Percentiles rank a stretch among this genome's conserved stretches.
These are phyloP conservation scores for Eupithecia insigniata DNA, from an alignment of 2,888 invertebrate genomes.

Conservation along the genomic window DNA sequence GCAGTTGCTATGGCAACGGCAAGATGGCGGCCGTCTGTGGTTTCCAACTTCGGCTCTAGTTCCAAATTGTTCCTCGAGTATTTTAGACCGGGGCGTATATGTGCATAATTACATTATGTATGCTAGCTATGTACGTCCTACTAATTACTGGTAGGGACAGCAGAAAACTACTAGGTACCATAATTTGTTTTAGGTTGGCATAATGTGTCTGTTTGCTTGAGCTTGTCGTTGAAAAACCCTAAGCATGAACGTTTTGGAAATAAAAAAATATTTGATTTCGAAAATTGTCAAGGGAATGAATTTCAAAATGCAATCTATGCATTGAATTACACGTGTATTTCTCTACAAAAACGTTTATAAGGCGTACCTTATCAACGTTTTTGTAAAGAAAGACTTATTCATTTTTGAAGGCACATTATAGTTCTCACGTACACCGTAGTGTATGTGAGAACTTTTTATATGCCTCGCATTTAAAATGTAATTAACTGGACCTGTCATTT, in stretches of 20 bases:
- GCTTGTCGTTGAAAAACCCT: not conserved
- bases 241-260: not conserved
- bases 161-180: constrained; percentile 40
- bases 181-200: not conserved
- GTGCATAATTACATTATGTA: constrained; percentile 82
- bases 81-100: constrained; percentile 76
- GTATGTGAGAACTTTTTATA: no score
- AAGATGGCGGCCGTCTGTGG: constrained; percentile 82
- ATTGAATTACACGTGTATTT: not conserved
- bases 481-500: no score
- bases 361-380: no score
- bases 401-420: no score
- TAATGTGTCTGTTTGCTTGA: not conserved
- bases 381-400: no score
- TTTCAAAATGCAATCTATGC: not conserved
- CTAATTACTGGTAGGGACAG: constrained; percentile 77
- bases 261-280: not conserved
- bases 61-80: constrained; percentile 81
- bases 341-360: no score
- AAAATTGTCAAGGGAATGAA: not conserved
- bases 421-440: no score
- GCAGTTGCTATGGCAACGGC: constrained; percentile 76
- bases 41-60: constrained; percentile 81
- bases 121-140: constrained; percentile 73
- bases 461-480: not conserved